These are phyloP conservation scores for Irena cyanogastra DNA, from an alignment of 2,113 vertebrate genomes.

Conservation along the genomic window DNA sequence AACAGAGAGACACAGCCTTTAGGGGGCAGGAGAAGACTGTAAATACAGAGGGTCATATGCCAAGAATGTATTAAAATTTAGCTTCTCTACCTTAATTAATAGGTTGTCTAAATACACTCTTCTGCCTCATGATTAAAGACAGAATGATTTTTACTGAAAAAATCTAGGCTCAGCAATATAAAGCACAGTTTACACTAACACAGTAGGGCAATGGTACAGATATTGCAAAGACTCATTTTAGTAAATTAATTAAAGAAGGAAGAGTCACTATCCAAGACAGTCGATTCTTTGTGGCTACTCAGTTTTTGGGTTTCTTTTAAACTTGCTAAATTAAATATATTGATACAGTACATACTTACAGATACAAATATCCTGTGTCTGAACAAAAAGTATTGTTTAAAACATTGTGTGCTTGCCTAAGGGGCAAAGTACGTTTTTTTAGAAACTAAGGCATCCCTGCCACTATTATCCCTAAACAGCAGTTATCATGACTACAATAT, in stretches of 20 bases:
- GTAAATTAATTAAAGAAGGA: neutral
- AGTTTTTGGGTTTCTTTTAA: rapidly evolving
- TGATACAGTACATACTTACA: neutral
- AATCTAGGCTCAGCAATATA: neutral
- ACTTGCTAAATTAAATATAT: neutral
- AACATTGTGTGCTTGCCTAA: neutral
- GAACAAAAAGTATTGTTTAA: neutral
- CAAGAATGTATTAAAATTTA: neutral
- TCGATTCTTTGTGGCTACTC: neutral
- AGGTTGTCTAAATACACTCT: constrained; percentile 8
- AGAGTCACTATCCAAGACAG: neutral
- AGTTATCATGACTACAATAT: constrained; percentile 35
- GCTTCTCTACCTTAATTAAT: neutral
- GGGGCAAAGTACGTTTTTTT: neutral
- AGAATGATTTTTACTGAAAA: neutral
- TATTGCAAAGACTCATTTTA: neutral
- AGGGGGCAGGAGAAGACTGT: constrained; percentile 98
- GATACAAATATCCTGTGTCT: neutral
- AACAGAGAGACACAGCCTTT: constrained; percentile 82
- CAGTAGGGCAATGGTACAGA: neutral
- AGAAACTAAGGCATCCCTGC: constrained; percentile 8
- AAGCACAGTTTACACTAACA: neutral
- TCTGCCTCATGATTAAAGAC: neutral
- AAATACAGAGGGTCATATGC: constrained; percentile 71
- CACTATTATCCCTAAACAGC: constrained; percentile 28